Base-by-base conservation (phyloP, 2,888 invertebrate species). In the Rhagonycha lutea region DNA sequence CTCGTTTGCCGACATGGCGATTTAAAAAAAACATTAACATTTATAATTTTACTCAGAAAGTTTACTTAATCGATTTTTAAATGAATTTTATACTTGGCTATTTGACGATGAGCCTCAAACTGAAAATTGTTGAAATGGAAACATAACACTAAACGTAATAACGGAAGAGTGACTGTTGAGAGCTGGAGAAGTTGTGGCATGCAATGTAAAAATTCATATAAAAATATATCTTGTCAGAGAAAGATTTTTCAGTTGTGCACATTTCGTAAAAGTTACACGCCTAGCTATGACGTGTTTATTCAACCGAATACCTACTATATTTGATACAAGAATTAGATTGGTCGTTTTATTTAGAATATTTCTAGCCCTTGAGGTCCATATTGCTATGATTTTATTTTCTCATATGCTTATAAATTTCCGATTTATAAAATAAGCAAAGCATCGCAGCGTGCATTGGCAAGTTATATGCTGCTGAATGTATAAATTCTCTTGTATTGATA, bases 331-430 rank as follows among this genome's bases (percentile, higher is more conserved):
- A 69, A 69, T 73, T 70, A 70, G 70, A 73, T 76, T 70, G 73
- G 70, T 70, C 70, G 60, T 76, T 76, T 65, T 32, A 68, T 70
- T 71, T 74, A 74, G 76, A 80, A 80, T 80, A 81, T 80, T 80
- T 78, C 76, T 73, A 73, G 75, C 79, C 80, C 81, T 79, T 74
- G 80, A 79, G 79, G 80, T 76, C 78, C 73, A 73, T 76, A 79
- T 79, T 78, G 76, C 79, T 78, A 76, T 81, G 77, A 82, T 82
- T 81, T 81, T 81, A 81, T 82, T 78, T 80, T 81, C 81, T 72
- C 74, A 72, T 47, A 70, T 78, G 78, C 77, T 80, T 81, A 79
- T 82, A 82, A 82, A 82, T 81, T 76, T 73, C 62, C 68, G 73
- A 76, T 76, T 76, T 61, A 65, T 72, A 69, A 69, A 75, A 75